Base-by-base conservation (phyloP, 2,888 invertebrate genomes). In the Ypsolopha sequella region DNA sequence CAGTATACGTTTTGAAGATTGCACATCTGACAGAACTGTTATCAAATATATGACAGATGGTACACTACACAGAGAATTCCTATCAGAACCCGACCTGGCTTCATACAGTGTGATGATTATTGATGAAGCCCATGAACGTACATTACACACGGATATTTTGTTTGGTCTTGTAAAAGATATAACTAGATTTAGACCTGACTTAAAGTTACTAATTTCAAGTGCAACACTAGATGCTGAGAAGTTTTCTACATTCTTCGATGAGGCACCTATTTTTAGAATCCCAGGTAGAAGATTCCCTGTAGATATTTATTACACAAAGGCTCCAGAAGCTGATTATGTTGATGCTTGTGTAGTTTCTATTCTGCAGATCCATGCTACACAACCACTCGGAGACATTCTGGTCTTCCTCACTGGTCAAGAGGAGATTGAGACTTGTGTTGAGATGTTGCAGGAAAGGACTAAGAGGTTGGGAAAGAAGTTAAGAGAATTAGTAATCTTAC, bases 11-110 rank as follows among this genome's bases (percentile, higher is more conserved):
- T 99, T 99, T 87, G 99, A 99, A 86, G 99, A 99, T 73, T 99
- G 99, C 71, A 99, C 99, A 0, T 98, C 98, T 3, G 98, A 99
- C 74, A 89, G 98, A 60, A 99, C 99, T 7, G 88, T 96, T 14
- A 91, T 99, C 48, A 99, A 99, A 78, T 99, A 99, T 71, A 99
- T 99, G 99, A 99, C 99, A 36, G 99, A 99, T 80, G 99, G 99
- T 66, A 99, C 99, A 68, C 80, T 99, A 44, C 94, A 99, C 58
- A 88, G 99, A 66, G 99, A 99, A 82, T 99, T 99, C 76, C 88
- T 99, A 2, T 95, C 96, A 44, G 99, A 99, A 76, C 99, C 99
- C 0, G 98, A 98, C 86, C 87, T 99, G 52, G 94, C 93, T 43
- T 93, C 96, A 2, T 99, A 99, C 78, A 97, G 96, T 86, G 98